phyloP scores from a whole-genome alignment of 2,797 vertebrate species.

The Meda fulgida region DNA sequence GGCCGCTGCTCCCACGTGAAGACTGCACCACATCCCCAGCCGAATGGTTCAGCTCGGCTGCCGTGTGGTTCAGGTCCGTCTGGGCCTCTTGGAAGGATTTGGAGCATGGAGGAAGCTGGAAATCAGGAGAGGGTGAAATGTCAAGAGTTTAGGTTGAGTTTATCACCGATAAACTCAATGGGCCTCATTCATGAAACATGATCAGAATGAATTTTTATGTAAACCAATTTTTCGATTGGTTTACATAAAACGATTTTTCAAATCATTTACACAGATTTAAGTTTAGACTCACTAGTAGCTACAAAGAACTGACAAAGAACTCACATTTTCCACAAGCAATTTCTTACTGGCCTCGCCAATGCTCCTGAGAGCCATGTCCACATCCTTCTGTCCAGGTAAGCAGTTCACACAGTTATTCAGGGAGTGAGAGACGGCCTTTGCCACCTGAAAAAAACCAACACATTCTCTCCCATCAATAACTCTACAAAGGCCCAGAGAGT shows the following conservation, averaged over 20 bases:
- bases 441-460: slow-evolving; percentile 82
- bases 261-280: background rate
- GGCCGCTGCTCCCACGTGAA: slow-evolving; percentile 90
- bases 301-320: slow-evolving; percentile 67
- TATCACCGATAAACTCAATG: background rate
- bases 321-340: slow-evolving; percentile 93
- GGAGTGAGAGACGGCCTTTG: slow-evolving; percentile 97
- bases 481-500: slow-evolving; percentile 57
- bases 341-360: slow-evolving; percentile 99
- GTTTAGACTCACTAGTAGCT: background rate
- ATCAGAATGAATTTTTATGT: too few species aligned
- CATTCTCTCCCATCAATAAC: slow-evolving; percentile 57
- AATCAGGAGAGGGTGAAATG: background rate
- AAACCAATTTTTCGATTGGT: background rate
- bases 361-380: slow-evolving; percentile 96
- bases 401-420: slow-evolving; percentile 99
- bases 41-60: slow-evolving; percentile 95
- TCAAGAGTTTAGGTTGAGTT: background rate
- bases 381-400: slow-evolving; percentile 97
- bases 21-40: slow-evolving; percentile 97
- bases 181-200: background rate
- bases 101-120: slow-evolving; percentile 90
- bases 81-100: slow-evolving; percentile 98
- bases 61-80: slow-evolving; percentile 95
- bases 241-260: too few species aligned